These are phyloP conservation scores for Odontocerum albicorne DNA, from an alignment of 2,888 invertebrate species.

Conservation along the genomic window DNA sequence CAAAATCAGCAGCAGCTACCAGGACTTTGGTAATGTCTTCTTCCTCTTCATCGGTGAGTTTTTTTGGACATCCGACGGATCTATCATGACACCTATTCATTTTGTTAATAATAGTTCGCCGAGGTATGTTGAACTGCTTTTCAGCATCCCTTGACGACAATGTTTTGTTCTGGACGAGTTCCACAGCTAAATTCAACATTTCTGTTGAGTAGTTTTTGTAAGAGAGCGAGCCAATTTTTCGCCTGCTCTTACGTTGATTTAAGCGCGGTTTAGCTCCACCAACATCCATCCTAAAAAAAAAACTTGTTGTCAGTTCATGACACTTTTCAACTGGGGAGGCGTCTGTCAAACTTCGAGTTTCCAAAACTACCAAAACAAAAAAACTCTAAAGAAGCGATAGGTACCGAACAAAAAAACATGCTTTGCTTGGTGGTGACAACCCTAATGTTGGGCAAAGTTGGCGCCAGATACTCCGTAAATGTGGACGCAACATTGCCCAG, in stretches of 20 bases:
- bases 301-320: too few relatives aligned
- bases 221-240: neutral
- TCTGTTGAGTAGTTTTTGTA: conserved; percentile 5
- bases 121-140: conserved; percentile 2
- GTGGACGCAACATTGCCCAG: too few relatives aligned
- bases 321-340: too few relatives aligned
- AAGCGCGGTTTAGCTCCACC: conserved; percentile 3
- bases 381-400: too few relatives aligned
- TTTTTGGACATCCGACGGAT: neutral
- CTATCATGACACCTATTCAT: conserved; percentile 1
- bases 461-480: too few relatives aligned
- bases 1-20: conserved; percentile 3
- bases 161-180: neutral
- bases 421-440: too few relatives aligned
- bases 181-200: neutral
- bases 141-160: conserved; percentile 4
- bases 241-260: neutral
- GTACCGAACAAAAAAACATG: too few relatives aligned
- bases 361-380: too few relatives aligned
- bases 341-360: too few relatives aligned
- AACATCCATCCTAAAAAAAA: too few relatives aligned
- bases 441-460: too few relatives aligned
- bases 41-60: conserved; percentile 1
- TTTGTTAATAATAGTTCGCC: conserved; percentile 3
- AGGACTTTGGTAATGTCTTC: neutral